Conservation (phyloP, 1,140 invertebrate species). For the Glomeris maerens region DNA sequence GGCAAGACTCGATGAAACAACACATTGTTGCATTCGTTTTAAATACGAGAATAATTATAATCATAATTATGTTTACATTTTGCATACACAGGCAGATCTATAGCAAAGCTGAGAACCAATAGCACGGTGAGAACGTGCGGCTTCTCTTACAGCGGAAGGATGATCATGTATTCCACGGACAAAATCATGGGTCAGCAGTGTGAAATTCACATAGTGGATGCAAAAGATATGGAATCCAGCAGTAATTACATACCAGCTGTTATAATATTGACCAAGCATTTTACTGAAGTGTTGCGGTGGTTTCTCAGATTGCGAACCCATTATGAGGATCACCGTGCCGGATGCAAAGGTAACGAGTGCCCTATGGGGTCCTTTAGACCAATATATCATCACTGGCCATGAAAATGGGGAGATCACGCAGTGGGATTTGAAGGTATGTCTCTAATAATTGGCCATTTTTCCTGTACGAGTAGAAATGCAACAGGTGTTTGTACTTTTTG, state of each 20-base stretch:
- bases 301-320: conserved; percentile 35
- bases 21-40: conserved; percentile 9
- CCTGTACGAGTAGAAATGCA: conserved; percentile 2
- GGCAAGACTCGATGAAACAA: conserved; percentile 40
- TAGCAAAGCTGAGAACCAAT: conserved; percentile 56
- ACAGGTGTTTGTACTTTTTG: conserved; percentile 3
- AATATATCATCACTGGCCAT: conserved; percentile 83
- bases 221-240: conserved; percentile 19
- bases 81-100: conserved; percentile 29
- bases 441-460: background rate
- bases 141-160: conserved; percentile 85
- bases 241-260: background rate
- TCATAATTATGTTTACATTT: too few species aligned
- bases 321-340: conserved; percentile 42
- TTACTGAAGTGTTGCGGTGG: conserved; percentile 30
- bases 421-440: conserved; percentile 72
- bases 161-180: conserved; percentile 85
- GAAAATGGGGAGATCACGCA: conserved; percentile 80
- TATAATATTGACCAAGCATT: background rate
- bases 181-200: conserved; percentile 76
- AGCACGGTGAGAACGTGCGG: conserved; percentile 80
- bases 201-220: conserved; percentile 61
- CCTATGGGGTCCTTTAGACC: conserved; percentile 82
- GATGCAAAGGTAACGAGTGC: conserved; percentile 71
- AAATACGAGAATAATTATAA: background rate